These are phyloP conservation scores for Junonia oenone DNA, from an alignment of 2,888 invertebrate species.

Conservation along the genomic window DNA sequence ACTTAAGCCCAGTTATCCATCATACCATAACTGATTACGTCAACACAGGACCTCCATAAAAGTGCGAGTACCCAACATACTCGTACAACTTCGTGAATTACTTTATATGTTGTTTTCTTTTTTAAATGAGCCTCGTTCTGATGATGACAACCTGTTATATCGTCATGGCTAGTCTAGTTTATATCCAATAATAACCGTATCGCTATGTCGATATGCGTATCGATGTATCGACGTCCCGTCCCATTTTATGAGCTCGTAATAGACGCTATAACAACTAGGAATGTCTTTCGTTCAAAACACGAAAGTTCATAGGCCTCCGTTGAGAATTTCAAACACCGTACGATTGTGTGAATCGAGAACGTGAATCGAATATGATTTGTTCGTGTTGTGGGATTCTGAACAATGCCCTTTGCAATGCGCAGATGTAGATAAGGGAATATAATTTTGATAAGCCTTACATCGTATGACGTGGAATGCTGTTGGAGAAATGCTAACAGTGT, in stretches of 20 bases:
- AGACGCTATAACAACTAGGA: slow-evolving; percentile 9
- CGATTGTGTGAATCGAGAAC: slow-evolving; percentile 72
- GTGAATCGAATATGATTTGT: slow-evolving; percentile 66
- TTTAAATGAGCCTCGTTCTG: too few species aligned
- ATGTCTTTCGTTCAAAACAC: slow-evolving; percentile 36
- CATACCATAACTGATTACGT: slow-evolving; percentile 1
- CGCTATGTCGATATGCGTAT: slow-evolving; percentile 5
- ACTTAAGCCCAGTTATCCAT: slow-evolving; percentile 36
- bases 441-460: slow-evolving; percentile 17
- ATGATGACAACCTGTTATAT: too few species aligned
- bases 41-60: neutral
- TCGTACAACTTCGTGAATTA: too few species aligned
- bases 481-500: slow-evolving; percentile 7
- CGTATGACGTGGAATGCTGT: slow-evolving; percentile 15
- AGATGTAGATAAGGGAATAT: slow-evolving; percentile 23
- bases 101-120: too few species aligned
- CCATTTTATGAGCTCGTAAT: slow-evolving; percentile 10
- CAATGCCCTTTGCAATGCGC: slow-evolving; percentile 48
- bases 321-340: slow-evolving; percentile 62
- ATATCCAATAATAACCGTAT: neutral
- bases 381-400: slow-evolving; percentile 56
- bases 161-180: neutral
- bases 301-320: slow-evolving; percentile 51
- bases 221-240: slow-evolving; percentile 3
- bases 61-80: neutral